These are phyloP conservation scores for Hypomecis atomaria DNA, from an alignment of 2,888 invertebrate genomes.

Conservation along the genomic window DNA sequence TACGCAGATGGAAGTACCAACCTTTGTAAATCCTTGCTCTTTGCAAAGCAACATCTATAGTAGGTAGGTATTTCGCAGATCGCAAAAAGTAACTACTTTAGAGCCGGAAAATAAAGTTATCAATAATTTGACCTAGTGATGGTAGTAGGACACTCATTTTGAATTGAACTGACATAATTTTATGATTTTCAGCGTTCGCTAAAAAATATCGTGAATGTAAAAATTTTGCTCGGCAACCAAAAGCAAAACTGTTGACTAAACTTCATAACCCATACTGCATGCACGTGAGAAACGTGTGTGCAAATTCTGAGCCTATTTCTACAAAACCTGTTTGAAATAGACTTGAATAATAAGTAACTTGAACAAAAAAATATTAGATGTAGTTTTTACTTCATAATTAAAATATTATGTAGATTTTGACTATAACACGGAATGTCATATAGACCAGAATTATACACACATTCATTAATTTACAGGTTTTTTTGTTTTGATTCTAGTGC, in stretches of 20 bases:
- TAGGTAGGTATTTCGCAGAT: too few relatives aligned
- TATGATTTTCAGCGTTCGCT: not conserved
- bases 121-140: too few relatives aligned
- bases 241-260: not conserved
- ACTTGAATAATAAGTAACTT: conserved; percentile 1
- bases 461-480: conserved; percentile 3
- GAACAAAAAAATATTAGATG: not conserved
- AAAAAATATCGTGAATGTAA: not conserved
- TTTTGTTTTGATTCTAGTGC: not conserved
- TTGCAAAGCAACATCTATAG: too few relatives aligned
- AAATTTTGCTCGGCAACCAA: not conserved
- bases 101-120: too few relatives aligned
- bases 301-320: conserved; percentile 6
- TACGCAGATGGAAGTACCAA: too few relatives aligned
- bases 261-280: not conserved
- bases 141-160: too few relatives aligned
- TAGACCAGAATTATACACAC: not conserved
- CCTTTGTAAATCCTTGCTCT: too few relatives aligned
- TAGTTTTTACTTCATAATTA: not conserved
- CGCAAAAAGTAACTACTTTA: too few relatives aligned
- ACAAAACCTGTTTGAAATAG: conserved; percentile 3
- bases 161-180: too few relatives aligned
- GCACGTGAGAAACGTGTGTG: conserved; percentile 3
- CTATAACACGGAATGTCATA: conserved; percentile 3
- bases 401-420: not conserved